phyloP scores from a whole-genome alignment of 2,113 vertebrate species.

The Coreoperca whiteheadi region DNA sequence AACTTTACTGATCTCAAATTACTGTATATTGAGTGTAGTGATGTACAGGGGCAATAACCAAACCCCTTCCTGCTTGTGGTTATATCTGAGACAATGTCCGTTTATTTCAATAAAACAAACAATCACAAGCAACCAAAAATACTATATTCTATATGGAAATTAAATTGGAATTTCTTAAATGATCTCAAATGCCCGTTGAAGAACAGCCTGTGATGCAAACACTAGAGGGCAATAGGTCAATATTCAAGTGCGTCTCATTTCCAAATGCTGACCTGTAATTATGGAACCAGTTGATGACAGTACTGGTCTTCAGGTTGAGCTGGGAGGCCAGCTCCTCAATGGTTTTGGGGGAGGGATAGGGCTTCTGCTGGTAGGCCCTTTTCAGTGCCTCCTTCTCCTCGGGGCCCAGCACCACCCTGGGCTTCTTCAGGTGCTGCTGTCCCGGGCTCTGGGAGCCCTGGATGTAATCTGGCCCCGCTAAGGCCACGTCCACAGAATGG shows the following conservation, averaged over 20 bases:
- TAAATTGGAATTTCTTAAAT: neutral
- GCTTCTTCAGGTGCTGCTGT: constrained; percentile 95
- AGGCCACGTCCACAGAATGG: constrained; percentile 88
- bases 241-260: neutral
- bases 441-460: constrained; percentile 92
- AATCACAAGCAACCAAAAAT: neutral
- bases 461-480: constrained; percentile 88
- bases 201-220: neutral
- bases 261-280: constrained; percentile 93
- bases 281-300: constrained; percentile 99
- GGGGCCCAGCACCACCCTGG: constrained; percentile 93
- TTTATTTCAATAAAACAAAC: neutral
- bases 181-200: neutral
- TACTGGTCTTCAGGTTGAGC: constrained; percentile 99
- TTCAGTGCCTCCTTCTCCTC: constrained; percentile 97
- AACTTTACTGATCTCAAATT: constrained; percentile 4
- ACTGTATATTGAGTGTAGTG: neutral
- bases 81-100: neutral
- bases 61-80: neutral
- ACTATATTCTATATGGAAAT: neutral
- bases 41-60: neutral
- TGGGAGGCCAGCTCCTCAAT: constrained; percentile 98
- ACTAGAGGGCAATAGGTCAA: neutral
- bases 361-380: constrained; percentile 94
- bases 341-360: constrained; percentile 97